Conservation (phyloP, 2,113 vertebrate genomes). For the Channa argus region DNA sequence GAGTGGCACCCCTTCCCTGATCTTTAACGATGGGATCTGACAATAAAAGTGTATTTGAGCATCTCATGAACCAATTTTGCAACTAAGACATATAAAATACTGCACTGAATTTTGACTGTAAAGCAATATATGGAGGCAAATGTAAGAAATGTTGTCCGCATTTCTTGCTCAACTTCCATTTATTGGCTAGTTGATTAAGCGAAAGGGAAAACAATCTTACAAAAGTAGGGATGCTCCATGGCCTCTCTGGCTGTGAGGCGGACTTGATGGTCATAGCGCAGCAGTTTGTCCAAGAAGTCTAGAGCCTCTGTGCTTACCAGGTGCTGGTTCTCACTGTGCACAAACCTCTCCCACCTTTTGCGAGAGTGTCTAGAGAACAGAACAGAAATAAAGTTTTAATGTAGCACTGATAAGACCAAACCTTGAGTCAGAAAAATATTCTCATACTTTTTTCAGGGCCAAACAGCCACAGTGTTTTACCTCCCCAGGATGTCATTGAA, state of each 20-base stretch:
- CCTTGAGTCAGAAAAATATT: not conserved
- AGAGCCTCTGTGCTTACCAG: conserved; percentile 88
- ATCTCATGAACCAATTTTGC: not conserved
- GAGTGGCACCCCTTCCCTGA: conserved; percentile 83
- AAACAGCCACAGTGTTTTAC: conserved; percentile 47
- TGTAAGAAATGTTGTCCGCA: not conserved
- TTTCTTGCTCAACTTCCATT: no score
- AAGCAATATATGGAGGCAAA: not conserved
- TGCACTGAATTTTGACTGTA: not conserved
- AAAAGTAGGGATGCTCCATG: conserved; percentile 91
- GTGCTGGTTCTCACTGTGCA: conserved; percentile 91
- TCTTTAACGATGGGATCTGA: conserved; percentile 88
- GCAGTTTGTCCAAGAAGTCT: conserved; percentile 89
- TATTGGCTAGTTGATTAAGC: no score
- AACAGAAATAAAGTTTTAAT: not conserved
- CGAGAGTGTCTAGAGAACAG: conserved; percentile 83
- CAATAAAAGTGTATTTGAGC: conserved; percentile 13
- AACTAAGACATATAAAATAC: not conserved
- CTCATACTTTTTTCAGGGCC: not conserved
- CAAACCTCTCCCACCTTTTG: conserved; percentile 90
- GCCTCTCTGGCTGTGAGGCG: conserved; percentile 88
- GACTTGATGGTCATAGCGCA: conserved; percentile 89
- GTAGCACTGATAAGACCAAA: not conserved
- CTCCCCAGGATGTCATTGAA: conserved; percentile 86
- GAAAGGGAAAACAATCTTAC: conserved; percentile 62